Evolutionary conservation across 2,888 invertebrate genomes (phyloP).

Genomic region (Sphaerolaimus hirsutus): DNA sequence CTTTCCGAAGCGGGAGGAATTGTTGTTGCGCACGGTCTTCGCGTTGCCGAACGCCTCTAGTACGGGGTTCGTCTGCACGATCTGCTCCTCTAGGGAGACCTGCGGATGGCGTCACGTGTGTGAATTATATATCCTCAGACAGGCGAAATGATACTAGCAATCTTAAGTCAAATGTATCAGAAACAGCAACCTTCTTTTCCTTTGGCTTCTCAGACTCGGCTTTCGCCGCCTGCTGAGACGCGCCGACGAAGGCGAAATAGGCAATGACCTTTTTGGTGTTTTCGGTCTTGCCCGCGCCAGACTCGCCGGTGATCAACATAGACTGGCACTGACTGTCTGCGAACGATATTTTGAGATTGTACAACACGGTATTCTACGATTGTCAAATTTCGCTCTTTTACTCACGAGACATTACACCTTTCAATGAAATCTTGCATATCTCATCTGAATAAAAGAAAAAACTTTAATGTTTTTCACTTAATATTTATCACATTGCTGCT

Average conservation of each 20-base stretch:
- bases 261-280: constrained; percentile 99
- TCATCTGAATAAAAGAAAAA: too few relatives aligned
- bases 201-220: neutral
- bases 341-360: too few relatives aligned
- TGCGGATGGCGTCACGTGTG: constrained; percentile 29
- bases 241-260: constrained; percentile 59
- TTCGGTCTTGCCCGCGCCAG: constrained; percentile 98
- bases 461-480: too few relatives aligned
- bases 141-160: too few relatives aligned
- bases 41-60: constrained; percentile 98
- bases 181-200: too few relatives aligned
- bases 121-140: too few relatives aligned
- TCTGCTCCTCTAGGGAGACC: constrained; percentile 88
- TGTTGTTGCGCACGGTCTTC: constrained; percentile 99
- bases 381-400: too few relatives aligned
- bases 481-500: too few relatives aligned
- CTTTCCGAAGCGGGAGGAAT: constrained; percentile 99
- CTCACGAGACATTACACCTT: too few relatives aligned
- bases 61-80: constrained; percentile 92
- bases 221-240: constrained; percentile 9
- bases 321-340: constrained; percentile 98
- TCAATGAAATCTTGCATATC: too few relatives aligned
- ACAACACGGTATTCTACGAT: too few relatives aligned
- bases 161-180: too few relatives aligned
- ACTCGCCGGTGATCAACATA: constrained; percentile 97